These are phyloP conservation scores for Sitodiplosis mosellana DNA, from an alignment of 1,140 invertebrate genomes.

Conservation along the genomic window DNA sequence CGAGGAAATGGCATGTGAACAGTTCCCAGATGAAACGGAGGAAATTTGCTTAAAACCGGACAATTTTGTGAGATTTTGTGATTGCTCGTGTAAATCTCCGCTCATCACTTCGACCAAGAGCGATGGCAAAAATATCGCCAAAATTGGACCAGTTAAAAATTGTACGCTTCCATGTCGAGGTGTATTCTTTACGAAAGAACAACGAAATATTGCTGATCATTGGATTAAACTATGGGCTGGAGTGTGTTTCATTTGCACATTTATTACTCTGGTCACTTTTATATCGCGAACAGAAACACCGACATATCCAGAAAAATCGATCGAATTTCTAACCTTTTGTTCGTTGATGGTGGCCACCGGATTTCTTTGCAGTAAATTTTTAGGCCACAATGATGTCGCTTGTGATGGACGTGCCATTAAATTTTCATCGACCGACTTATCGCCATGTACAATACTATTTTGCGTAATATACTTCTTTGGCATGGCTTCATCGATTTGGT, in stretches of 20 bases:
- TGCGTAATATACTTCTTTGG: conserved; percentile 83
- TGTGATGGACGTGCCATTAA: conserved; percentile 63
- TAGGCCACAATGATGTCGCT: conserved; percentile 76
- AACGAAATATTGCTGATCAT: conserved; percentile 73
- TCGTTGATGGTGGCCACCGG: conserved; percentile 91
- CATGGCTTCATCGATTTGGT: conserved; percentile 88
- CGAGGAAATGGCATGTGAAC: conserved; percentile 79
- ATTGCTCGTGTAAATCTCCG: conserved; percentile 23
- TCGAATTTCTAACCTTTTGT: conserved; percentile 86
- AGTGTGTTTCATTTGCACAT: conserved; percentile 81
- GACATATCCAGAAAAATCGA: conserved; percentile 86
- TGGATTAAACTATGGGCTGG: conserved; percentile 94
- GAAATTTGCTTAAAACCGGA: conserved; percentile 80
- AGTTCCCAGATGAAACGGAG: conserved; percentile 64
- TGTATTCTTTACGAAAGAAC: conserved; percentile 70
- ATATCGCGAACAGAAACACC: conserved; percentile 80
- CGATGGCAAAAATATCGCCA: conserved; percentile 41
- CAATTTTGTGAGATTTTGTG: conserved; percentile 14
- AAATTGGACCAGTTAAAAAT: conserved; percentile 50
- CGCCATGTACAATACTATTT: conserved; percentile 69
- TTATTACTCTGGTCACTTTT: conserved; percentile 82
- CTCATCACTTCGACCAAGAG: conserved; percentile 24
- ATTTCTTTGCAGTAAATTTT: conserved; percentile 65
- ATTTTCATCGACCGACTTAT: conserved; percentile 44
- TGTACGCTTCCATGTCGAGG: conserved; percentile 83